A percentile compares a stretch with the other conserved stretches of the same genome.
Conservation (phyloP, 2,797 vertebrate species). For the Podarcis siculus region DNA sequence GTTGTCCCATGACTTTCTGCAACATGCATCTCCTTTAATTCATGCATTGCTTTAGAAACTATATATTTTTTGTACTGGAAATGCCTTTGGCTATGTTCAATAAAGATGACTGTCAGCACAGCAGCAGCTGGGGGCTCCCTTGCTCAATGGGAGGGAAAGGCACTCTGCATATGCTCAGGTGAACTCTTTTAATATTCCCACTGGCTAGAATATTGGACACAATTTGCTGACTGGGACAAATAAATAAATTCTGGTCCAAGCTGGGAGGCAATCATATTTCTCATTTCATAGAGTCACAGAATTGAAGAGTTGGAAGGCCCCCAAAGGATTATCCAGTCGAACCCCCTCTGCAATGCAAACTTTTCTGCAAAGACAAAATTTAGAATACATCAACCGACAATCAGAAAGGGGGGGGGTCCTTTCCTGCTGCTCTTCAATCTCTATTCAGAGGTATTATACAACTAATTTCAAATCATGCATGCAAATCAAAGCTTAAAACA, state of each 20-base stretch:
- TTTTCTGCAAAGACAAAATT: conserved; percentile 18
- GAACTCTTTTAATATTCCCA: not conserved
- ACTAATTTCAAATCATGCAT: conserved; percentile 75
- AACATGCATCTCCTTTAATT: too few species aligned
- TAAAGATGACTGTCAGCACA: not conserved
- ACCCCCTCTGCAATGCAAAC: not conserved
- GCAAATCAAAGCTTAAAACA: conserved; percentile 76
- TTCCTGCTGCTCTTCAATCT: not conserved
- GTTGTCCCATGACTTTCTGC: too few species aligned
- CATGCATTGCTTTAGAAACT: too few species aligned
- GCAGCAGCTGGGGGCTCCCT: not conserved
- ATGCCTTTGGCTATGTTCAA: not conserved
- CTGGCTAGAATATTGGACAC: not conserved
- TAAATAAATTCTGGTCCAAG: not conserved
- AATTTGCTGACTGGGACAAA: not conserved
- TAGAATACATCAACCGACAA: conserved; percentile 43
- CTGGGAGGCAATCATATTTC: not conserved
- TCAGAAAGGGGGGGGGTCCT: not conserved
- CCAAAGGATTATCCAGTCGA: too few species aligned
- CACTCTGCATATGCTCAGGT: not conserved
- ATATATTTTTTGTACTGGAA: too few species aligned
- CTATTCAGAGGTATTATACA: not conserved
- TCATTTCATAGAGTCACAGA: not conserved
- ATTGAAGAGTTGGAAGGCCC: too few species aligned
- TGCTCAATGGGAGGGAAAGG: not conserved